Base-by-base conservation (phyloP, 2,797 vertebrate species). In the Pipistrellus kuhlii region DNA sequence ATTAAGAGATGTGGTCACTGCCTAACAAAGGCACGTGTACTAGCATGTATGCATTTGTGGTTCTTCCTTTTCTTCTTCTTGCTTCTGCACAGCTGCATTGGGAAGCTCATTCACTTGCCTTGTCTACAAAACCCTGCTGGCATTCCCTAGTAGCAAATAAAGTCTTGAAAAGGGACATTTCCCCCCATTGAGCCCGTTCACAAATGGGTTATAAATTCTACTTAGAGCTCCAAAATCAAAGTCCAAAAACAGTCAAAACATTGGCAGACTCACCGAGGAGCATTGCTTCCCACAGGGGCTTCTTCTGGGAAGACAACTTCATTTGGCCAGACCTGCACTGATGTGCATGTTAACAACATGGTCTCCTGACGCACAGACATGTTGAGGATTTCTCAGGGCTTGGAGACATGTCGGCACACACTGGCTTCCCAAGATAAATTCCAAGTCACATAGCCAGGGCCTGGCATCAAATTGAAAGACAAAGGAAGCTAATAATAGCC, bases 301-400 rank as follows among this genome's bases (percentile, higher is more conserved):
- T 13, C 85, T 88, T 92, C 72, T 75, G 94, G 59, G 91, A 91
- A 95, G 91, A 96, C 93, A 95, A 68, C 87, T 95, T 95, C 91
- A 91, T 85, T 96, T 94, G 95, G 95, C 87, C 81, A 95, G 89
- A 82, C 82, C 66, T 11, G 4, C 2, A 6, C 69, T 12, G 44
- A 15, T 76, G 2, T 83, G 30, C 62, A 73, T 95, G 69, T 93
- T 94, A 69, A 82, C 88, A 73, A 88, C 80, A 87, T 0, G 27
- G 64, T 77, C 84, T 89, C 81, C 71, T 83, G 0, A n/a, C 91
- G 92, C 76, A 77, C 8, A 53, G 46, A 64, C 62, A 75, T 92
- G 73, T 59, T 30, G 46, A 85, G 64, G 88, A 81, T 89, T 94
- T 94, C 73, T 81, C 64, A 51, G 84, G 55, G 80, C 71, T 90